Evolutionary conservation across 2,888 invertebrate species (phyloP), one percentile per base, ranked within the genome.

Genomic region (Athrips mouffetella): DNA sequence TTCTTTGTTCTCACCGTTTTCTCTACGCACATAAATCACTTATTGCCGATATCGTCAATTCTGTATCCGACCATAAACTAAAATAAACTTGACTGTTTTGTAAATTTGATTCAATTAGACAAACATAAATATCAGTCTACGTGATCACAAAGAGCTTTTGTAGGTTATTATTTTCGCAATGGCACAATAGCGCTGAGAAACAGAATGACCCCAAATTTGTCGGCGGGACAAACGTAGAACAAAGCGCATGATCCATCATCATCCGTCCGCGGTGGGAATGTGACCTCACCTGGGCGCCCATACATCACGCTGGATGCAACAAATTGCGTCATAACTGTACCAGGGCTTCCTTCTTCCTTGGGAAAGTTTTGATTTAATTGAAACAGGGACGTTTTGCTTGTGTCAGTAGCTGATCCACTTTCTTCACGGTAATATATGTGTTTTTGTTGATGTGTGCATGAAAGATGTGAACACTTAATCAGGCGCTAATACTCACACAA

Each of bases 241-340:
- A 87, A 84, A 59, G 58, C 55, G 55, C 59, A 79, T 82, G 84
- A 87, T 87, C 86, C 86, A 86, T 87, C 87, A 87, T 67, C 80
- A 85, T 82, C 71, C 79, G 84, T 77, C 82, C 74, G 70, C 62
- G 69, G 72, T 76, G 83, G 68, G 82, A 76, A 79, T 70, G 67
- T 65, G 76, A 74, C 75, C 81, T 85, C 81, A 84, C 84, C 86
- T 82, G 80, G 76, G 68, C 71, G 62, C 69, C 71, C 70, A 81
- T 81, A 79, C 78, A 78, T 82, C 83, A 80, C 69, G 66, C 63
- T 58, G 58, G 59, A 63, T 62, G 57, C 56, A 66, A 69, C 69
- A 73, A 74, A 72, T 73, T 71, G 62, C 68, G 65, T 67, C 63
- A 63, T 57, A 58, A 59, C 55, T 58, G 51, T 52, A 49, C 56